Base-by-base conservation (phyloP, 2,113 vertebrate genomes). In the Trinectes maculatus region DNA sequence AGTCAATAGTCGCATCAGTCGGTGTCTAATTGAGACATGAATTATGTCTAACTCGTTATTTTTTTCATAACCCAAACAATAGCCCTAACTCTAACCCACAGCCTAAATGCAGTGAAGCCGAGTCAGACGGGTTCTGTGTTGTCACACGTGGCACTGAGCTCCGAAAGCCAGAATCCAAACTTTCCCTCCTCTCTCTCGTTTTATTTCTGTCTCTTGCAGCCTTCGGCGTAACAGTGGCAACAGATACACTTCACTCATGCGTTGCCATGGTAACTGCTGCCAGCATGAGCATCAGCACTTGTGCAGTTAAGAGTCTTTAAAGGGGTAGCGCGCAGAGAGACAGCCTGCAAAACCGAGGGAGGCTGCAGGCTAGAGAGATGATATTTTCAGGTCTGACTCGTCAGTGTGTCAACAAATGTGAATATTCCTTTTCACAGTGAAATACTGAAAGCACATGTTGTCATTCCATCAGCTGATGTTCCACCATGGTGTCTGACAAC, bases 201-300 rank as follows among this genome's bases (percentile, higher is more conserved):
- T 62, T 70, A 77, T 80, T 77, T 79, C 55, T 51, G 44, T 77
- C 66, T 79, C 58, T 74, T 70, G 66, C 70, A 62, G 75, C 83
- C 77, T 54, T 80, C 49, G 15, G n/a, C 31, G 62, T 29, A 57
- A 73, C 64, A 29, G 58, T 18, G n/a, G 77, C 72, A 49, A 71
- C 71, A 74, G 62, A 86, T 79, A 87, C 64, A 43, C 85, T 83
- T 88, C 80, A 85, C 82, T 88, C 87, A 89, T 88, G 78, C 81
- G 91, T 92, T 87, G 71, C 87, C 81, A 87, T 87, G 89, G 91
- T 65, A 91, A 92, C 92, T 85, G 87, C 83, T 80, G 75, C 71
- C 79, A 56, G 74, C 74, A 47, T 57, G 75, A 83, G 71, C 65
- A 77, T 72, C 80, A 48, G 68, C 71, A 71, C 74, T 79, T 60